Evolutionary conservation across 2,888 invertebrate species (phyloP).

Genomic region (Sesia bembeciformis): DNA sequence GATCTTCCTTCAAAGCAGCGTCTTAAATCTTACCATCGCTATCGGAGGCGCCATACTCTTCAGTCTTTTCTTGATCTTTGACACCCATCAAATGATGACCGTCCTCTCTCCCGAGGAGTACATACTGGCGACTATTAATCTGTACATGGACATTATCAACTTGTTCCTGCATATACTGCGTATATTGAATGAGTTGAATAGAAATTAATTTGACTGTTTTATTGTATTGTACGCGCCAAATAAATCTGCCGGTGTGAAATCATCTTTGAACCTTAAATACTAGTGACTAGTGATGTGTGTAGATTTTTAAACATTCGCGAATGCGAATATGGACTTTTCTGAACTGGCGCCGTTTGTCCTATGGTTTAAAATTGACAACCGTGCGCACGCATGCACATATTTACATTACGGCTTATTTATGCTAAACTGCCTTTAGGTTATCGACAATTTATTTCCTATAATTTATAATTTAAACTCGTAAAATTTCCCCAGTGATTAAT

Average conservation of each 20-base stretch:
- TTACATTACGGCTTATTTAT: too few relatives aligned
- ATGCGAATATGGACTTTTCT: too few relatives aligned
- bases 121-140: conserved; percentile 87
- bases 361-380: too few relatives aligned
- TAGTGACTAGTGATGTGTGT: too few relatives aligned
- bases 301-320: too few relatives aligned
- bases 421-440: too few relatives aligned
- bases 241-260: neutral
- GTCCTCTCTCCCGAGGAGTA: conserved; percentile 89
- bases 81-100: conserved; percentile 89
- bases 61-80: conserved; percentile 87
- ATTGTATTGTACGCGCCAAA: neutral
- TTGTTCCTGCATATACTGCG: conserved; percentile 87
- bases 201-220: conserved; percentile 40
- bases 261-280: too few relatives aligned
- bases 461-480: too few relatives aligned
- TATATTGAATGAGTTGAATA: conserved; percentile 77
- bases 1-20: conserved; percentile 81
- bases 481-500: too few relatives aligned
- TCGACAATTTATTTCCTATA: too few relatives aligned
- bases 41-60: conserved; percentile 84
- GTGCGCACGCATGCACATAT: too few relatives aligned
- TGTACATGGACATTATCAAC: conserved; percentile 92
- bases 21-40: conserved; percentile 81
- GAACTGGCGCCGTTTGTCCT: too few relatives aligned